phyloP scores from a whole-genome alignment of 1,140 invertebrate species.

The Subanguina moxae region DNA sequence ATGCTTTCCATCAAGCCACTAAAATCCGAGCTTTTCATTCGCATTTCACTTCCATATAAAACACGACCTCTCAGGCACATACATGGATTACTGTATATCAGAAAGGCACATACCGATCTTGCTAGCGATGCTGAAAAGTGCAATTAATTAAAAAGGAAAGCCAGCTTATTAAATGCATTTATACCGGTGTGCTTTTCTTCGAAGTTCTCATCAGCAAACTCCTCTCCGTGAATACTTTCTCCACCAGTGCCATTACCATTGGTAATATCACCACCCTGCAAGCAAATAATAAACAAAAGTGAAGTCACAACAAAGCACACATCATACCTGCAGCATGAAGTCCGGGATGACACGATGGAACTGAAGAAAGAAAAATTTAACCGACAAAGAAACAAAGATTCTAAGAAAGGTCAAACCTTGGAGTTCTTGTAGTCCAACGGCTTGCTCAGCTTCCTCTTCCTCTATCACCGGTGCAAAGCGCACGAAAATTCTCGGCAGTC shows the following conservation, averaged over 20 bases:
- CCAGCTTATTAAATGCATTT: slow-evolving; percentile 78
- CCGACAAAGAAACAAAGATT: too few relatives aligned
- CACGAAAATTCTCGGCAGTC: slow-evolving; percentile 84
- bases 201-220: slow-evolving; percentile 84
- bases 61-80: too few relatives aligned
- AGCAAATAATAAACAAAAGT: too few relatives aligned
- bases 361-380: neutral
- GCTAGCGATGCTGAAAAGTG: too few relatives aligned
- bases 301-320: neutral
- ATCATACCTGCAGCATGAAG: slow-evolving; percentile 61
- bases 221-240: slow-evolving; percentile 88
- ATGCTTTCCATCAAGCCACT: slow-evolving; percentile 85
- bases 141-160: slow-evolving; percentile 91
- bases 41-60: too few relatives aligned
- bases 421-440: slow-evolving; percentile 44
- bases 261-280: slow-evolving; percentile 60
- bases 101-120: too few relatives aligned
- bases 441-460: slow-evolving; percentile 41
- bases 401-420: slow-evolving; percentile 20
- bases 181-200: slow-evolving; percentile 73
- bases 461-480: slow-evolving; percentile 65
- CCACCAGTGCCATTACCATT: slow-evolving; percentile 84
- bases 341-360: slow-evolving; percentile 64
- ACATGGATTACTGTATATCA: too few relatives aligned
- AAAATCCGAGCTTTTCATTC: too few relatives aligned